Percentiles rank a stretch among this genome's conserved stretches.
Evolutionary conservation across 2,888 invertebrate species (phyloP).

Genomic region (Ochropleura leucogaster): DNA sequence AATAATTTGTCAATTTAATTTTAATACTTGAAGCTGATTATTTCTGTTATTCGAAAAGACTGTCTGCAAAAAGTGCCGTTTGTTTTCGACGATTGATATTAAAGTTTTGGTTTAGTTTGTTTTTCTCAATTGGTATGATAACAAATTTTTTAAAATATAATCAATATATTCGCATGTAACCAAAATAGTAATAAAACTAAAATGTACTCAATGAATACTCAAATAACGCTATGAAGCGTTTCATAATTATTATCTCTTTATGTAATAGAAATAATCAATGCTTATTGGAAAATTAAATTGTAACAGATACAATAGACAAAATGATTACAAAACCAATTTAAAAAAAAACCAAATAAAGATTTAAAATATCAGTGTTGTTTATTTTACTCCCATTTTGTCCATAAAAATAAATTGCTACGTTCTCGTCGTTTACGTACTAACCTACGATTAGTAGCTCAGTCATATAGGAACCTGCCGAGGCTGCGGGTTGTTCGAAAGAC

Average conservation of each 20-base stretch:
- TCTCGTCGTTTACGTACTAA: neutral
- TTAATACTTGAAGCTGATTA: slow-evolving; percentile 37
- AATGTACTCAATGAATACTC: neutral
- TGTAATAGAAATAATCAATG: slow-evolving; percentile 39
- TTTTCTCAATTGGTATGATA: slow-evolving; percentile 41
- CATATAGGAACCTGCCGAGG: neutral
- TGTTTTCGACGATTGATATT: slow-evolving; percentile 22
- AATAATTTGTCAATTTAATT: slow-evolving; percentile 39
- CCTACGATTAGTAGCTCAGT: neutral
- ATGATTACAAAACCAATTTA: slow-evolving; percentile 27
- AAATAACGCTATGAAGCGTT: slow-evolving; percentile 7
- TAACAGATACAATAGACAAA: slow-evolving; percentile 4
- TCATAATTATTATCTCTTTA: slow-evolving; percentile 32
- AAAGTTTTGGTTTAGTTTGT: slow-evolving; percentile 22
- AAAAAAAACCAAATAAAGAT: slow-evolving; percentile 62
- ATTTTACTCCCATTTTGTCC: slow-evolving; percentile 16
- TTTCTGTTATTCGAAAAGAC: slow-evolving; percentile 39
- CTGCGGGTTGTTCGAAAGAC: no score
- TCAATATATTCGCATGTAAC: slow-evolving; percentile 46
- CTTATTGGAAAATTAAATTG: slow-evolving; percentile 30
- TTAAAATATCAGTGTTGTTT: slow-evolving; percentile 43
- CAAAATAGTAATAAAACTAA: slow-evolving; percentile 32
- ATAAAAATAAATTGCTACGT: no score
- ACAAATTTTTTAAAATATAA: slow-evolving; percentile 33
- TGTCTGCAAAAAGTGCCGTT: slow-evolving; percentile 45